Percentiles rank a stretch among this genome's conserved stretches.
Conservation (phyloP, 2,797 vertebrate species). For the Manis pentadactyla region DNA sequence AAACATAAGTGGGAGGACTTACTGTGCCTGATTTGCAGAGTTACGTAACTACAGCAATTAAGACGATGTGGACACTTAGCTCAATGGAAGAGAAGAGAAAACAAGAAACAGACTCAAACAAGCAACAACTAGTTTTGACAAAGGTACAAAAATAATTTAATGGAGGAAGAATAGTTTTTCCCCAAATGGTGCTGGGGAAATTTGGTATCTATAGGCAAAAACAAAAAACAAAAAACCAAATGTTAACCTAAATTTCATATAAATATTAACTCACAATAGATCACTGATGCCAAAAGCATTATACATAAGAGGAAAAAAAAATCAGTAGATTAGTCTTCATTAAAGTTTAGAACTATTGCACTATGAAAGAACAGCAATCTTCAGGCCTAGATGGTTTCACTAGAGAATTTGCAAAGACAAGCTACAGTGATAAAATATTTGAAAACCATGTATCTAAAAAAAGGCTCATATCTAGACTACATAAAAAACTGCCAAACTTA, state of each 20-base stretch:
- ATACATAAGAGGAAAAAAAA: background rate
- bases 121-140: background rate
- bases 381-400: too few relatives aligned
- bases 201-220: background rate
- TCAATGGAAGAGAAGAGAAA: background rate
- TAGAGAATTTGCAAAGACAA: too few relatives aligned
- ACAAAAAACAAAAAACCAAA: background rate
- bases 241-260: background rate
- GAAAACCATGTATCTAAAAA: too few relatives aligned
- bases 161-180: background rate
- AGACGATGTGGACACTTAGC: background rate
- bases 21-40: background rate
- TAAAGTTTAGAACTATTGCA: background rate
- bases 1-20: background rate
- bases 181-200: background rate
- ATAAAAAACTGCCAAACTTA: background rate
- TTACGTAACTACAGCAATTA: background rate
- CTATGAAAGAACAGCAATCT: too few relatives aligned
- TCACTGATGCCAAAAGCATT: background rate
- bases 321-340: background rate
- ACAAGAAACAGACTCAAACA: background rate
- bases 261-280: background rate
- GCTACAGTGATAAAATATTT: too few relatives aligned
- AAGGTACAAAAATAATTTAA: background rate
- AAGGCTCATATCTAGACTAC: too few relatives aligned